These are phyloP conservation scores for Pedetes capensis DNA, from an alignment of 2,113 vertebrate genomes.

Conservation along the genomic window DNA sequence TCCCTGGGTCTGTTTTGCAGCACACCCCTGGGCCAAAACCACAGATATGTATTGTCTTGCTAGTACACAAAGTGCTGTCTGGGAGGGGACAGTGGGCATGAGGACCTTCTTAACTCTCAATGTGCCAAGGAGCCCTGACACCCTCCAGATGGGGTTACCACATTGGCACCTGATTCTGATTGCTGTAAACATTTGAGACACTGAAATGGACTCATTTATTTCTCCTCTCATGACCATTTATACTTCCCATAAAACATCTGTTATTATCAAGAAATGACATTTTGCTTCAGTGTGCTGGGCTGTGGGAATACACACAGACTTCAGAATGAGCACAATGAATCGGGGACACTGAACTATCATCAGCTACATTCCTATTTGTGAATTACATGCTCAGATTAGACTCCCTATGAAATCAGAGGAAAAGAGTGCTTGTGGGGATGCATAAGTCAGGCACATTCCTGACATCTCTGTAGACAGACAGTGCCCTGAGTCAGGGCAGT, in stretches of 20 bases:
- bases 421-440: not conserved
- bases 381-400: not conserved
- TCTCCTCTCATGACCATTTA: too few species aligned
- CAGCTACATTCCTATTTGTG: too few species aligned
- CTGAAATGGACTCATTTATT: too few species aligned
- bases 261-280: not conserved
- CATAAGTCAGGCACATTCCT: not conserved
- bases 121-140: not conserved
- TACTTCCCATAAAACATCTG: not conserved
- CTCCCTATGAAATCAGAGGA: not conserved
- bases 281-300: not conserved
- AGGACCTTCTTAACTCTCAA: not conserved
- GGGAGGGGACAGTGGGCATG: not conserved
- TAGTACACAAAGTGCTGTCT: not conserved
- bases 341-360: not conserved
- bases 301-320: not conserved
- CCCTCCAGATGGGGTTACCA: not conserved
- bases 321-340: not conserved
- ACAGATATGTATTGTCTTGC: not conserved
- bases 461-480: not conserved
- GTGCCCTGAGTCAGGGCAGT: not conserved
- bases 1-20: not conserved
- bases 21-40: not conserved
- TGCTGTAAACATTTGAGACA: not conserved
- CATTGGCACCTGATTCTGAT: not conserved